A percentile compares a stretch with the other conserved stretches of the same genome.
These are phyloP conservation scores for Erannis defoliaria DNA, from an alignment of 2,888 invertebrate genomes.

Conservation along the genomic window DNA sequence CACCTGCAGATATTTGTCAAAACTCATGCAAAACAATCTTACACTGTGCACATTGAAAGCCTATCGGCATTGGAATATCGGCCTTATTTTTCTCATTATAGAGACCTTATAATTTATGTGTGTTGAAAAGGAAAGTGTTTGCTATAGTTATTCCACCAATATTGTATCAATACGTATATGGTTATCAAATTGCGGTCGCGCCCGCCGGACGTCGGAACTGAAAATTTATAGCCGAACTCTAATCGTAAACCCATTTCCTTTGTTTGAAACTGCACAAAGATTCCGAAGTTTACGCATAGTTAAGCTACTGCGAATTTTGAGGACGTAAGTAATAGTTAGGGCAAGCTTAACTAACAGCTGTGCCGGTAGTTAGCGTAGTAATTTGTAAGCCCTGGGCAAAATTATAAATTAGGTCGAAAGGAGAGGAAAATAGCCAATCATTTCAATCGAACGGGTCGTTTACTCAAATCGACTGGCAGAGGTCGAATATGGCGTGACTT, in stretches of 20 bases:
- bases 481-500: slow-evolving; percentile 60
- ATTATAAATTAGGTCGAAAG: slow-evolving; percentile 40
- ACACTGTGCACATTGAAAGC: slow-evolving; percentile 41
- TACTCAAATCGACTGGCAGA: slow-evolving; percentile 36
- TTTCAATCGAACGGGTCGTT: slow-evolving; percentile 36
- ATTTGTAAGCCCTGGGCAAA: slow-evolving; percentile 27
- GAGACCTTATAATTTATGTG: slow-evolving; percentile 9
- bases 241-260: slow-evolving; percentile 62
- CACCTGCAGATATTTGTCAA: slow-evolving; percentile 86
- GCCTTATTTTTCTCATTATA: slow-evolving; percentile 45
- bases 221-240: slow-evolving; percentile 77
- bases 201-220: slow-evolving; percentile 62
- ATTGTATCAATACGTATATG: slow-evolving; percentile 77
- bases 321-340: slow-evolving; percentile 28
- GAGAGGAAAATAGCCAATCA: slow-evolving; percentile 40
- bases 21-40: slow-evolving; percentile 69
- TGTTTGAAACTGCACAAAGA: slow-evolving; percentile 49
- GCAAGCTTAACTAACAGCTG: slow-evolving; percentile 31
- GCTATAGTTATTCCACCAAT: slow-evolving; percentile 52
- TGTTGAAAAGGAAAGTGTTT: slow-evolving; percentile 23
- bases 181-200: slow-evolving; percentile 73
- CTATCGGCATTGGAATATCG: slow-evolving; percentile 45
- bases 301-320: slow-evolving; percentile 26
- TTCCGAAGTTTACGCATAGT: slow-evolving; percentile 41
- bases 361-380: slow-evolving; percentile 24